These are phyloP conservation scores for Sinohyriopsis cumingii DNA, from an alignment of 2,888 invertebrate species.

Conservation along the genomic window DNA sequence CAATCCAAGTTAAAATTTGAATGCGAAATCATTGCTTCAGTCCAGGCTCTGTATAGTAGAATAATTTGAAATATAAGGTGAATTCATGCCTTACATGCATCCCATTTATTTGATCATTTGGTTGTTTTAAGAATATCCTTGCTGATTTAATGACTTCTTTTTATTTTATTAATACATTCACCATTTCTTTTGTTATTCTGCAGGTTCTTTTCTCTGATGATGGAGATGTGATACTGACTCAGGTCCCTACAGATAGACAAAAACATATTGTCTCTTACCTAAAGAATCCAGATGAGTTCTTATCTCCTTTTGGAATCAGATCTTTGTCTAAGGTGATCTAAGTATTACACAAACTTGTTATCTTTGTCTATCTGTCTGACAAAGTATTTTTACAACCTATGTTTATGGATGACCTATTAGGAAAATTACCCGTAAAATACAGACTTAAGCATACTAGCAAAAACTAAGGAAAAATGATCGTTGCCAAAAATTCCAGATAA, in stretches of 20 bases:
- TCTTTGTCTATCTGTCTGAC: not conserved
- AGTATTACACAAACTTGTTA: not conserved
- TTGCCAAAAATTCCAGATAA: too few species aligned
- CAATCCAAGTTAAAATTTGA: too few species aligned
- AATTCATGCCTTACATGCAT: too few species aligned
- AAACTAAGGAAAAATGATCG: too few species aligned
- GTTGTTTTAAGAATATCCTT: not conserved
- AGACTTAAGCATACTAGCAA: too few species aligned
- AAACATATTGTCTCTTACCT: conserved; percentile 50
- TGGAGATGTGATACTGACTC: conserved; percentile 42
- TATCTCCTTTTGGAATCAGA: conserved; percentile 66
- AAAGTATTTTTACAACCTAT: not conserved
- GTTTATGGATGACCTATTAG: too few species aligned
- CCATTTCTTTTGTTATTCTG: not conserved
- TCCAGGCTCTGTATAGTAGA: too few species aligned
- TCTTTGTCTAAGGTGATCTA: conserved; percentile 67
- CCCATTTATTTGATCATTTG: too few species aligned
- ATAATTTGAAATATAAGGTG: too few species aligned
- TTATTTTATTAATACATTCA: not conserved
- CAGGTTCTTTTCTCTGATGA: not conserved
- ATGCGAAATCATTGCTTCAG: too few species aligned
- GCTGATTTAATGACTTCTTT: not conserved
- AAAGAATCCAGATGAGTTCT: conserved; percentile 63
- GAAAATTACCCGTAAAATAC: too few species aligned
- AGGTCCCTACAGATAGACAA: conserved; percentile 51